phyloP scores from a whole-genome alignment of 2,888 invertebrate species.

The Cheiracanthium punctorium region DNA sequence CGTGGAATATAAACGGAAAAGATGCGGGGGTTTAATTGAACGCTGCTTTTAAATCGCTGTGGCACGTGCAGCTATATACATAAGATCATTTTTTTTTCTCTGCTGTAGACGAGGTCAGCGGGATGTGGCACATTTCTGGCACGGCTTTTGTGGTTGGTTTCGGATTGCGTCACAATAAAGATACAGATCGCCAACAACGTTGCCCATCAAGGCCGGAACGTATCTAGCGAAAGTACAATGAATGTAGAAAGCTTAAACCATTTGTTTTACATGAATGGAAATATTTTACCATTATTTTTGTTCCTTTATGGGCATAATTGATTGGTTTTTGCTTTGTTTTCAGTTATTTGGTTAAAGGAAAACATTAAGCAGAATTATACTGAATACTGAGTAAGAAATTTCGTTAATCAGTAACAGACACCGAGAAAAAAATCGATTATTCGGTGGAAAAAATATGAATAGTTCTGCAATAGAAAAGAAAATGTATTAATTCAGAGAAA shows the following conservation, averaged over 20 bases:
- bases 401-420: too few species aligned
- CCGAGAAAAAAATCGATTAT: too few species aligned
- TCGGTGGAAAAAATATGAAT: too few species aligned
- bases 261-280: neutral
- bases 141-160: neutral
- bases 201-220: too few species aligned
- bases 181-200: neutral
- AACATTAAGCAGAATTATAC: too few species aligned
- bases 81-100: neutral
- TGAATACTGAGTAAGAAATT: too few species aligned
- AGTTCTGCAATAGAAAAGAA: too few species aligned
- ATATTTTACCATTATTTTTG: neutral
- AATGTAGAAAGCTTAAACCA: neutral
- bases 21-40: neutral
- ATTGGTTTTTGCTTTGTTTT: too few species aligned
- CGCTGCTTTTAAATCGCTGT: neutral
- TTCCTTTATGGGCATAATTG: too few species aligned
- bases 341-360: too few species aligned
- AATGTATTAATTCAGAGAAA: too few species aligned
- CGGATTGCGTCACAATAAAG: neutral
- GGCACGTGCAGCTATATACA: slow-evolving; percentile 5
- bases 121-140: neutral
- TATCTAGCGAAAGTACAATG: neutral
- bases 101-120: neutral
- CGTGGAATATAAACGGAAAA: neutral